Evolutionary conservation across 2,113 vertebrate species (phyloP), one percentile per base, ranked within the genome.

Genomic region (Amphilophus citrinellus): DNA sequence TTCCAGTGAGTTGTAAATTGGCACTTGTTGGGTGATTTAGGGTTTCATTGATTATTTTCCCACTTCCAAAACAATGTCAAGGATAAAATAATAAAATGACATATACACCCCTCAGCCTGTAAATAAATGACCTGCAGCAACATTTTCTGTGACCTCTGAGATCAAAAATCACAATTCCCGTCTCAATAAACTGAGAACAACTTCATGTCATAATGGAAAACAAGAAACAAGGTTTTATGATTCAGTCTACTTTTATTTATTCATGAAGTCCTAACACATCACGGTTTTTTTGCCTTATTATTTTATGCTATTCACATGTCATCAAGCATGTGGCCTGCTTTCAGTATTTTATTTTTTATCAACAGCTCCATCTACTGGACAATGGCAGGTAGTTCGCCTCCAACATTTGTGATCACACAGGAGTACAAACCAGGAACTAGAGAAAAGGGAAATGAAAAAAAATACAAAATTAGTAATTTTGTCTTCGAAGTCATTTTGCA

Each of bases 311-410:
- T 44, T 44, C 42, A 44, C 42, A 13, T 4, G 13, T 4, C 42
- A 44, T 13, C 44, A 50, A 7, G 17, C 42, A 14, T 14, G 14
- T 4, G 3, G 11, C 44, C 66, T 3, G 66, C 6, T 30, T 71
- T 50, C 5, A 4, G 42, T 30, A 7, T 7, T 30, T 47, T 24
- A 27, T 4, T 0, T 42, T 27, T 57, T 7, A 71, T 30, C 66
- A 71, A 71, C 66, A 71, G 66, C 66, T 11, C 66, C 66, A 71
- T 24, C 66, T 50, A 71, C 27, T 50, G 44, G 66, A 50, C 20
- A 50, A 50, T 20, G 17, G 10, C 24, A 30, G 44, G 15, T 50
- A 63, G 32, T n/a, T 63, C 32, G 18, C 61, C 61, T 62, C 27
- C 22, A 68, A 18, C 5, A 10, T 68, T 50, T 18, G 65, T 18